These are phyloP conservation scores for Todiramphus chloris DNA, from an alignment of 2,113 vertebrate genomes.

Conservation along the genomic window DNA sequence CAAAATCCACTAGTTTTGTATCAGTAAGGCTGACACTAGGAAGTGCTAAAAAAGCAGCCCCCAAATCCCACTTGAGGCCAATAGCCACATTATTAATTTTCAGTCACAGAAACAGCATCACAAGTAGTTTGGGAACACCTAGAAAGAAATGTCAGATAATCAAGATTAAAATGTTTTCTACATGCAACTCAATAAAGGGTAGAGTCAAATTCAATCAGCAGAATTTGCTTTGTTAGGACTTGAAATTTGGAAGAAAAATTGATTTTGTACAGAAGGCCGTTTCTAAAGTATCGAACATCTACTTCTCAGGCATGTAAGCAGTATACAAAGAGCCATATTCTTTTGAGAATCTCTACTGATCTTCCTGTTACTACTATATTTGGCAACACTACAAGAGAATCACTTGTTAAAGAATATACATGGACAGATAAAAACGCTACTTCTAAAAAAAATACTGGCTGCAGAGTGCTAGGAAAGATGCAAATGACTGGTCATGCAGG, in stretches of 20 bases:
- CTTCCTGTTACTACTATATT: background rate
- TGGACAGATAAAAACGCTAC: rapidly evolving
- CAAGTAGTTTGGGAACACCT: background rate
- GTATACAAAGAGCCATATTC: background rate
- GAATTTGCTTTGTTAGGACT: background rate
- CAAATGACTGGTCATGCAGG: background rate
- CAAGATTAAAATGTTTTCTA: background rate
- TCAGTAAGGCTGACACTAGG: background rate
- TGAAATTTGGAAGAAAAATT: background rate
- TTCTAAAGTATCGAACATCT: background rate
- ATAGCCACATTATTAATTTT: background rate
- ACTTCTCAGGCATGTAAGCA: background rate
- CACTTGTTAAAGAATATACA: background rate
- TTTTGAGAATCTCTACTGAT: background rate
- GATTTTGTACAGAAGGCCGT: background rate
- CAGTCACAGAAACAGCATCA: background rate
- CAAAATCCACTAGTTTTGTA: background rate
- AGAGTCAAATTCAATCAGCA: background rate
- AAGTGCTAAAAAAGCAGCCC: background rate
- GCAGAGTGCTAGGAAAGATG: background rate
- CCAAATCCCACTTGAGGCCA: background rate
- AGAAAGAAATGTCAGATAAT: background rate
- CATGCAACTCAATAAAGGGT: background rate
- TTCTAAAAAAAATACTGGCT: background rate
- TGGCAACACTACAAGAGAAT: background rate